Conservation (phyloP, 2,888 invertebrate genomes). For the Scrobipalpa atriplicella region DNA sequence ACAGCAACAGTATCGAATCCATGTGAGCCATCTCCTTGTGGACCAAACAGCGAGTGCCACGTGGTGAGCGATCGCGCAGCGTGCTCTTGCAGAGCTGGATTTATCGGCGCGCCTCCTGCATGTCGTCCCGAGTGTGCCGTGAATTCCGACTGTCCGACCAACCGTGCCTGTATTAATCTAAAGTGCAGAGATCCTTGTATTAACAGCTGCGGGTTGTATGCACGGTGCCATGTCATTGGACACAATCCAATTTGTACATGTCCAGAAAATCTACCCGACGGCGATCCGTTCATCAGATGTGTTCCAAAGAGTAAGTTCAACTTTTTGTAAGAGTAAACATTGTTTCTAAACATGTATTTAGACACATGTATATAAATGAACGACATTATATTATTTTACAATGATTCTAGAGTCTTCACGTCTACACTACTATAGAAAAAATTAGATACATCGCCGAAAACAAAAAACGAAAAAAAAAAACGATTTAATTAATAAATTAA, state of each 20-base stretch:
- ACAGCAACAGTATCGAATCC: conserved; percentile 75
- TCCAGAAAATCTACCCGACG: conserved; percentile 84
- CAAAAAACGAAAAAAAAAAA: too few species aligned
- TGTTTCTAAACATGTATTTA: neutral
- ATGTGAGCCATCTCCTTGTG: conserved; percentile 90
- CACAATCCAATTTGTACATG: conserved; percentile 92
- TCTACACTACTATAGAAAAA: too few species aligned
- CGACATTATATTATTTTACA: too few species aligned
- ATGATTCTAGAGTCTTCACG: too few species aligned
- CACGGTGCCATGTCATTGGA: conserved; percentile 89
- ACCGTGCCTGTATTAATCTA: conserved; percentile 88
- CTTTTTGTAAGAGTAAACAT: neutral
- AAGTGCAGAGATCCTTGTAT: conserved; percentile 90
- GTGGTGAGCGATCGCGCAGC: conserved; percentile 87
- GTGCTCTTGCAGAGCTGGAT: conserved; percentile 88
- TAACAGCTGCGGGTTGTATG: conserved; percentile 89
- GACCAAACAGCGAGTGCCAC: conserved; percentile 89
- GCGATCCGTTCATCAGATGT: conserved; percentile 91
- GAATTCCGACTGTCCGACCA: conserved; percentile 88
- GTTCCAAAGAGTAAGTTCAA: conserved; percentile 66
- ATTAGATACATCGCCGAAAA: too few species aligned
- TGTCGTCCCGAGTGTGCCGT: conserved; percentile 91
- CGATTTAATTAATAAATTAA: neutral
- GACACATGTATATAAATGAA: too few species aligned
- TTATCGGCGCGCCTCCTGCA: conserved; percentile 87